phyloP scores from a whole-genome alignment of 2,797 vertebrate species.

The Scleropages formosus region DNA sequence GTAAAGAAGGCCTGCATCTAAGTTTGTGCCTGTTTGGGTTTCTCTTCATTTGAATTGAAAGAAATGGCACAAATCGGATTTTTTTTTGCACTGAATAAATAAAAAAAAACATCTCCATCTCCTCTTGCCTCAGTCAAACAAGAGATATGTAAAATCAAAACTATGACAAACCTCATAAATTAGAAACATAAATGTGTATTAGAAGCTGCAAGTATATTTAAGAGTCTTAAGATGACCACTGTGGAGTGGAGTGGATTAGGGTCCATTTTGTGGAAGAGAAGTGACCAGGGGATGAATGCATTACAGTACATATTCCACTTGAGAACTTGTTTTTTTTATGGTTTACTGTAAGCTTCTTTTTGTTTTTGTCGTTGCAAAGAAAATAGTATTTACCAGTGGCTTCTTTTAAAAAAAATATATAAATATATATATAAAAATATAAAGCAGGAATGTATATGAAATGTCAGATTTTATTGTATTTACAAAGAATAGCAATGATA shows the following conservation, averaged over 20 bases:
- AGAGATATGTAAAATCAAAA: constrained; percentile 67
- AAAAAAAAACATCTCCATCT: constrained; percentile 72
- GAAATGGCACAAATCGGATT: constrained; percentile 73
- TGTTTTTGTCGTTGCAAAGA: constrained; percentile 76
- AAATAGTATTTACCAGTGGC: constrained; percentile 92
- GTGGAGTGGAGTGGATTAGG: constrained; percentile 79
- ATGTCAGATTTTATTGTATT: constrained; percentile 93
- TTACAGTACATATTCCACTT: constrained; percentile 77
- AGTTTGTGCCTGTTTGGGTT: constrained; percentile 62
- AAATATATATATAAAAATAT: constrained; percentile 67
- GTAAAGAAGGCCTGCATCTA: constrained; percentile 31
- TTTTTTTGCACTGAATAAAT: constrained; percentile 81
- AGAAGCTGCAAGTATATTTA: constrained; percentile 68
- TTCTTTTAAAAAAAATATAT: constrained; percentile 78
- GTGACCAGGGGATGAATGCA: constrained; percentile 52
- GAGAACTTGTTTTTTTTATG: constrained; percentile 79
- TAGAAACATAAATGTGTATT: constrained; percentile 58
- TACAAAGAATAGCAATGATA: constrained; percentile 90
- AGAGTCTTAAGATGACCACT: constrained; percentile 82
- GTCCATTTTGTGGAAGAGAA: constrained; percentile 64
- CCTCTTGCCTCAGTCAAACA: constrained; percentile 73
- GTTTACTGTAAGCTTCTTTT: constrained; percentile 85
- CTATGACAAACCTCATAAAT: constrained; percentile 78
- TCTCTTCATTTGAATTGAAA: constrained; percentile 54
- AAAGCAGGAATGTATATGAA: constrained; percentile 94